Base-by-base conservation (phyloP, 2,113 vertebrate genomes). In the Pituophis catenifer region DNA sequence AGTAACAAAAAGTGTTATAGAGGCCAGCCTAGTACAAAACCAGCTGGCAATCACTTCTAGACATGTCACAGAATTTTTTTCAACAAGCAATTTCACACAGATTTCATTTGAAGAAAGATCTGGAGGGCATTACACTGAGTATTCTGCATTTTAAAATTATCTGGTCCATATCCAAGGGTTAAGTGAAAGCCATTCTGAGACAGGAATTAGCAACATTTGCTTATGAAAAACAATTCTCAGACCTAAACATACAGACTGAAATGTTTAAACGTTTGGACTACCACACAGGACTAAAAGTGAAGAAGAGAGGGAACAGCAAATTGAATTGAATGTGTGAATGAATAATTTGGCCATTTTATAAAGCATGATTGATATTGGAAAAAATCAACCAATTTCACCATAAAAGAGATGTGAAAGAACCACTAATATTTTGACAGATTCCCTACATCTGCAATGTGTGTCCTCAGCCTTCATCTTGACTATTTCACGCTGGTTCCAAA, bases 401-500 rank as follows among this genome's bases (percentile, higher is more conserved):
- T 1, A 1, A 87, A 59, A 5, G 89, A 95, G 89, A 38, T 95
- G 86, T 59, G 93, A 92, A 95, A 95, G 95, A 96, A 94, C 94
- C 96, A 92, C 91, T 95, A 93, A 96, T 11, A 96, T 96, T 96
- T 95, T 96, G 94, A 94, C 89, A 70, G 1, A 38, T 62, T 3
- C 94, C 93, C 95, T 95, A 89, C 90, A 91, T 90, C 93, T 92
- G 94, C 92, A 75, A 12, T 65, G 1, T 89, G 92, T 95, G 95
- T 94, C 94, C 95, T 44, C 50, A 1, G 88, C 93, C 19, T 1
- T 2, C 58, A 91, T 90, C 90, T 75, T 50, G 1, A 81, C 91
- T 50, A 1, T 81, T 96, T 97, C 96, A 94, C 95, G 91, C 89
- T 93, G 70, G 90, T 92, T 93, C 2, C 58, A 94, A 88, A 17